Conservation (phyloP, 1,140 invertebrate genomes). For the Monochamus saltuarius region DNA sequence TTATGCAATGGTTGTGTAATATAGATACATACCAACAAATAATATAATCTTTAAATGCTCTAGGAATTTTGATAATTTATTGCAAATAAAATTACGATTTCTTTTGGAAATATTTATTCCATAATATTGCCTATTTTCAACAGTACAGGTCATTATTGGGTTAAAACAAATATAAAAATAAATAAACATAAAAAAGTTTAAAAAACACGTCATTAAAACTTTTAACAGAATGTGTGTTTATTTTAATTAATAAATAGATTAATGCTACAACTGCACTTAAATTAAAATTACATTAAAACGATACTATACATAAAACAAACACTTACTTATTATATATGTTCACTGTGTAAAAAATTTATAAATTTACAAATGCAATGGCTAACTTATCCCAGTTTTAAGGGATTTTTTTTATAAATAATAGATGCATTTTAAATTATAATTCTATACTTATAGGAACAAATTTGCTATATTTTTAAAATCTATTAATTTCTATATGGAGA, state of each 20-base stretch:
- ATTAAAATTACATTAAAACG: neutral
- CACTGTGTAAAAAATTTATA: neutral
- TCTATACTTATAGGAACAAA: neutral
- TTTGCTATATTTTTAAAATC: neutral
- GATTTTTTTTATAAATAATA: conserved; percentile 2
- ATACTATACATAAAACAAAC: conserved; percentile 1
- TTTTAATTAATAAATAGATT: conserved; percentile 7
- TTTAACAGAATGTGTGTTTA: neutral
- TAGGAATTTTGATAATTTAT: no score
- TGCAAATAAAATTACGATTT: neutral
- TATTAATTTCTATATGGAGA: conserved; percentile 13
- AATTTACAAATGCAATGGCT: neutral
- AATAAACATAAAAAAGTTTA: neutral
- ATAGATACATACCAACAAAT: no score
- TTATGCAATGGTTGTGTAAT: no score
- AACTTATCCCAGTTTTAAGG: neutral
- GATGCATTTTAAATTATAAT: conserved; percentile 1
- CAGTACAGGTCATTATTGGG: conserved; percentile 6
- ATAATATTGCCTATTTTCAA: conserved; percentile 11
- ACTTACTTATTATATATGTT: neutral
- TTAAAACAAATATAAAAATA: neutral
- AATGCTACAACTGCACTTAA: neutral
- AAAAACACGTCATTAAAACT: neutral
- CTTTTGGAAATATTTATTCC: neutral
- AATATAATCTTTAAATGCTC: no score